Evolutionary conservation across 2,113 vertebrate genomes (phyloP).

Genomic region (Gadus chalcogrammus): DNA sequence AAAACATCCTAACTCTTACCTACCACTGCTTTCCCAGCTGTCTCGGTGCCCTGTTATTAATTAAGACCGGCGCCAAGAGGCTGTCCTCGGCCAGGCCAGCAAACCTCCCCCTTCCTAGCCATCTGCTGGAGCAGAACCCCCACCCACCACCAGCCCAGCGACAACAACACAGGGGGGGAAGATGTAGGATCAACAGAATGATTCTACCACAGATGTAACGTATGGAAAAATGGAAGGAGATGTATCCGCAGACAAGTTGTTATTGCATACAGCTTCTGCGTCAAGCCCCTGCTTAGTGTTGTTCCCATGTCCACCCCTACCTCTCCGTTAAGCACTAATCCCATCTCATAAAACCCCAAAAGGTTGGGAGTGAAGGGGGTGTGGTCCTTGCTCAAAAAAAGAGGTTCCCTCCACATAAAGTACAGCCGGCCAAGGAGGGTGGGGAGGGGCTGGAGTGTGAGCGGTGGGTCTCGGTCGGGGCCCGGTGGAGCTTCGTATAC

Average conservation of each 20-base stretch:
- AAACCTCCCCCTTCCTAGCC: conserved; percentile 41
- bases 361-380: no score
- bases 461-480: background rate
- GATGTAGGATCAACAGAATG: background rate
- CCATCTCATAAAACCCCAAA: no score
- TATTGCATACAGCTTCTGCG: conserved; percentile 37
- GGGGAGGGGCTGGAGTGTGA: no score
- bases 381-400: no score
- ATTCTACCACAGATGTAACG: conserved; percentile 23
- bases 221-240: conserved; percentile 43
- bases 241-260: conserved; percentile 46
- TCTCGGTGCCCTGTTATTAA: conserved; percentile 38
- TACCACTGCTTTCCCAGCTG: conserved; percentile 10
- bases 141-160: no score
- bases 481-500: background rate
- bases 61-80: conserved; percentile 36
- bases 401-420: no score
- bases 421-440: no score
- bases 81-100: conserved; percentile 46
- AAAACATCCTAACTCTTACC: conserved; percentile 37
- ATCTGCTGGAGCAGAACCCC: no score
- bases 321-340: background rate
- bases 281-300: conserved; percentile 10
- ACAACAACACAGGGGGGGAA: no score
- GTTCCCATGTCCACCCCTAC: conserved; percentile 37